A percentile compares a stretch with the other conserved stretches of the same genome.
These are phyloP conservation scores for Geotrypetes seraphini DNA, from an alignment of 2,797 vertebrate species.

Conservation along the genomic window DNA sequence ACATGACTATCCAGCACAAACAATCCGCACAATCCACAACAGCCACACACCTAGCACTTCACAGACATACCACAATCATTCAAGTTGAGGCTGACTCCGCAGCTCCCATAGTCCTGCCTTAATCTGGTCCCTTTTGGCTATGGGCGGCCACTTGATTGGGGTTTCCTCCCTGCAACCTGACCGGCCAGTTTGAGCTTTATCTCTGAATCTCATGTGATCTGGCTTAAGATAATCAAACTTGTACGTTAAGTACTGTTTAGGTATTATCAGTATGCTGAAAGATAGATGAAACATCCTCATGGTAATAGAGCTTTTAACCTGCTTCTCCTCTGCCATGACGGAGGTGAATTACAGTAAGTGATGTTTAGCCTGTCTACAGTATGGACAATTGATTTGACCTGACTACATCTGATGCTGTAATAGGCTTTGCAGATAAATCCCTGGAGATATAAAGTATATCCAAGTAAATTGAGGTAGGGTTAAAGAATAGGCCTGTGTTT, in stretches of 20 bases:
- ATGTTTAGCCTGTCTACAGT: slow-evolving; percentile 68
- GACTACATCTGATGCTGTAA: slow-evolving; percentile 61
- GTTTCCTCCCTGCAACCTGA: no score
- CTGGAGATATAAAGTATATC: slow-evolving; percentile 54
- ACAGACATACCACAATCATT: no score
- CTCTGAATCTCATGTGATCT: slow-evolving; percentile 7
- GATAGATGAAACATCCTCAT: slow-evolving; percentile 55
- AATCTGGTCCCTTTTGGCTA: no score
- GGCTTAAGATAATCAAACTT: slow-evolving; percentile 12
- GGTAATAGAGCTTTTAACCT: slow-evolving; percentile 67
- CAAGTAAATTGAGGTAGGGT: slow-evolving; percentile 47
- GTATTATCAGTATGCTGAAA: slow-evolving; percentile 37
- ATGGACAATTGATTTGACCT: slow-evolving; percentile 76
- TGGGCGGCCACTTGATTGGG: no score
- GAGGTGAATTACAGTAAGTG: slow-evolving; percentile 79
- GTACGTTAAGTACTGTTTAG: slow-evolving; percentile 41
- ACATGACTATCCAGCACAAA: no score
- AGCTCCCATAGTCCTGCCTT: no score
- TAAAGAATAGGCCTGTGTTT: slow-evolving; percentile 45
- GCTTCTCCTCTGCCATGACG: slow-evolving; percentile 75
- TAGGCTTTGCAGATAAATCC: slow-evolving; percentile 69
- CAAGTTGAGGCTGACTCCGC: no score
- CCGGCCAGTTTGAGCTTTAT: no score
- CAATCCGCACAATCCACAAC: no score
- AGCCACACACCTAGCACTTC: no score